A percentile compares a stretch with the other conserved stretches of the same genome.
phyloP scores from a whole-genome alignment of 2,113 vertebrate genomes.

The Chroicocephalus ridibundus region DNA sequence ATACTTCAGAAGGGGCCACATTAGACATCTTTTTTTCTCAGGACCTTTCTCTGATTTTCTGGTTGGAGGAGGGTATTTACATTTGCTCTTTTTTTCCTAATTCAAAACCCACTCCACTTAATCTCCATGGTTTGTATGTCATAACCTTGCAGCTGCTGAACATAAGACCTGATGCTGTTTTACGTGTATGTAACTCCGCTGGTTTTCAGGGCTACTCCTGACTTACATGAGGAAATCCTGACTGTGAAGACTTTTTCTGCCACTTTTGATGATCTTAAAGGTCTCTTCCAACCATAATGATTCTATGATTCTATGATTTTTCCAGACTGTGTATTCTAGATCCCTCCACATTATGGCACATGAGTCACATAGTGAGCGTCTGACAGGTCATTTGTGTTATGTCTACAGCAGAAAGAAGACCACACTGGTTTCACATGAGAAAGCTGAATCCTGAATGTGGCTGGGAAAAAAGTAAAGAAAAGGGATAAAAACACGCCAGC shows the following conservation, averaged over 20 bases:
- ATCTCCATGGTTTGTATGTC: neutral
- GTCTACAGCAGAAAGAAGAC: slow-evolving; percentile 24
- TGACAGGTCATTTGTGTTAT: slow-evolving; percentile 48
- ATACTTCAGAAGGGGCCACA: neutral
- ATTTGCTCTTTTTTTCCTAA: neutral
- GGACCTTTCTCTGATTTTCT: neutral
- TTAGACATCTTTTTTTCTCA: neutral
- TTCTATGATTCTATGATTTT: neutral
- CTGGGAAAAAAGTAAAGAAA: slow-evolving; percentile 13
- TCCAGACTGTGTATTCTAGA: slow-evolving; percentile 4
- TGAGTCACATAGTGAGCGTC: neutral
- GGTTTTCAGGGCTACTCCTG: neutral
- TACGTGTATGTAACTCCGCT: neutral
- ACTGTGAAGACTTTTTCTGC: neutral
- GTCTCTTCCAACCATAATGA: neutral
- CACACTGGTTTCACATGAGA: slow-evolving; percentile 31
- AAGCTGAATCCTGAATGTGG: slow-evolving; percentile 20
- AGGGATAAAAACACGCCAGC: neutral
- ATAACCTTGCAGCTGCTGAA: neutral
- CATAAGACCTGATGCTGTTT: neutral
- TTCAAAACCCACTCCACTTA: neutral
- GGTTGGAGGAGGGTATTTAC: neutral
- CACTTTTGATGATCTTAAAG: neutral
- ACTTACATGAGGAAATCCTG: neutral
- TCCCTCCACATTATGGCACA: neutral